Evolutionary conservation across 2,113 vertebrate genomes (phyloP), one percentile per base, ranked within the genome.

Genomic region (Bufo gargarizans): DNA sequence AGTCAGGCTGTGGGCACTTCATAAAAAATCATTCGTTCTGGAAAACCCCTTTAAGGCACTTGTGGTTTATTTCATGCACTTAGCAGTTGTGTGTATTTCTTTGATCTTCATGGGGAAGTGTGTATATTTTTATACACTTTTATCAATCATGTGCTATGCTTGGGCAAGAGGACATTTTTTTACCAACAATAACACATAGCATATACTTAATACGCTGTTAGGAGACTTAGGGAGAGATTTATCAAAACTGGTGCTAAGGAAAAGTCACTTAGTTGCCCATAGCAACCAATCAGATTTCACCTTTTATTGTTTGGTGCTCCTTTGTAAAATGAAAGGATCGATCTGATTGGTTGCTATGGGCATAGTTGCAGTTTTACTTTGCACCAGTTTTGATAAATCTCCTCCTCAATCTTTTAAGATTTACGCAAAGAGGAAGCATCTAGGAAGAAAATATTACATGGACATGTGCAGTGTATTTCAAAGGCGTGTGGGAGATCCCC

Each of bases 391-490:
- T 33, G 33, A 33, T 33, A 33, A 33, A 33, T 33, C 33, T 33
- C 33, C 33, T 1, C 33, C 33, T 33, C 33, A 33, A 33, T 33
- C 55, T 16, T 84, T 55, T 17, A 84, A 43, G 50, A 19, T 53
- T 53, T 71, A 19, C n/a, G 5, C 67, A 47, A 84, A 50, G 20
- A 65, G 45, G 17, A 50, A 71, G 55, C 55, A 84, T 84, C 69
- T 84, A 84, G 82, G 33, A 55, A 16, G 59, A 22, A 84, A 69
- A 55, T 55, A 55, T 84, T 67, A 14, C 63, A 84, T 33, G 71
- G 71, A 71, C 63, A 58, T 9, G 19, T 45, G 13, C 16, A 67
- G 55, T 53, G 50, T 55, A 47, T 83, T 88, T 77, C 47, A 67
- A n/a, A 50, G 16, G 47, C 56, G 50, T 82, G 56, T 87, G 53